Percentiles rank a stretch among this genome's conserved stretches.
phyloP scores from a whole-genome alignment of 2,113 vertebrate genomes.

The Lucifuga dentata region DNA sequence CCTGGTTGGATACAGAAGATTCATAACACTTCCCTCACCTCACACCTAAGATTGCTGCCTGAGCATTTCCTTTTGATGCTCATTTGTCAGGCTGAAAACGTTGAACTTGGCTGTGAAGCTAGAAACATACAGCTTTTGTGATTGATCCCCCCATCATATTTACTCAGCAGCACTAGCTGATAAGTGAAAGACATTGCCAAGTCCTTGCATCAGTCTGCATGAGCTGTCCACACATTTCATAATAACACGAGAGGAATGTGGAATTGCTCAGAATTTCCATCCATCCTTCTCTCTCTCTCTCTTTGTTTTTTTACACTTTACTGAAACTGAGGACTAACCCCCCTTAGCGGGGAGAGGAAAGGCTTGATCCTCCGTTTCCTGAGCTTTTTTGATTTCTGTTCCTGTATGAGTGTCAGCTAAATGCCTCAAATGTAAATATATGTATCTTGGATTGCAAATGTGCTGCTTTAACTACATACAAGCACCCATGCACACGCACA shows the following conservation, averaged over 20 bases:
- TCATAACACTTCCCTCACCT: neutral
- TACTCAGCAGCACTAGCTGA: slow-evolving; percentile 46
- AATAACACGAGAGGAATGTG: slow-evolving; percentile 54
- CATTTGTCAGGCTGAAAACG: slow-evolving; percentile 34
- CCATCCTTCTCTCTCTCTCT: slow-evolving; percentile 39
- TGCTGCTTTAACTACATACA: too few relatives aligned
- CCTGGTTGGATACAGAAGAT: slow-evolving; percentile 10
- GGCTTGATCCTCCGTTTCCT: slow-evolving; percentile 7
- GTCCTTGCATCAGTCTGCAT: slow-evolving; percentile 73
- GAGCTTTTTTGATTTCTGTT: slow-evolving; percentile 10
- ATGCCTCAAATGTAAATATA: slow-evolving; percentile 1
- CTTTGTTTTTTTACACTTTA: slow-evolving; percentile 28
- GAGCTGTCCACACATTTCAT: slow-evolving; percentile 69
- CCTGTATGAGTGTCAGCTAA: slow-evolving; percentile 8
- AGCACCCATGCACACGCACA: too few relatives aligned
- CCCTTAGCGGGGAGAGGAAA: slow-evolving; percentile 16
- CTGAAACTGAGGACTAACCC: slow-evolving; percentile 45
- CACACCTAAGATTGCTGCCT: slow-evolving; percentile 24
- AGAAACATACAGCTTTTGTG: slow-evolving; percentile 23
- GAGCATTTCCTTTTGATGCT: slow-evolving; percentile 30
- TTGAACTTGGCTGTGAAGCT: slow-evolving; percentile 33
- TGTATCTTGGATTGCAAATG: slow-evolving; percentile 9
- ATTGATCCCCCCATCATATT: slow-evolving; percentile 55
- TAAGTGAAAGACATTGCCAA: slow-evolving; percentile 63
- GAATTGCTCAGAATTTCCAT: slow-evolving; percentile 48